Evolutionary conservation across 2,888 invertebrate species (phyloP), one percentile per base, ranked within the genome.

Genomic region (Terebella lapidaria): DNA sequence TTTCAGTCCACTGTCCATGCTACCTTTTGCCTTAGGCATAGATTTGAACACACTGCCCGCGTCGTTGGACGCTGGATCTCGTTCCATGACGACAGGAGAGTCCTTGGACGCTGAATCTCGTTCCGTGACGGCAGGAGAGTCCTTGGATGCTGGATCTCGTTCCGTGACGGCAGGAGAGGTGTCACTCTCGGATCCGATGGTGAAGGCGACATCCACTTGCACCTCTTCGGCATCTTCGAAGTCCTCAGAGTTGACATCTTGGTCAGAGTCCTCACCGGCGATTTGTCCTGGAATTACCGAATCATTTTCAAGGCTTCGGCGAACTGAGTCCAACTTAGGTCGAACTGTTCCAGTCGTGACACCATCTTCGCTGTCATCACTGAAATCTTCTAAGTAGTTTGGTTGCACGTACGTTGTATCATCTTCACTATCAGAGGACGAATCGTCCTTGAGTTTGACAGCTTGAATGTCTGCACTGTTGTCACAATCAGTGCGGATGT

Each of bases 381-480:
- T 26, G 27, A 25, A 10, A 2, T 35, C 30, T 1, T 46, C 35
- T 5, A 56, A 5, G 24, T 60, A 60, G 30, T 60, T 60, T 15
- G 60, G 60, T 22, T 30, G 15, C n/a, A 57, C 60, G 22, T 24
- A 49, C 49, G 49, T 10, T n/a, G 49, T n/a, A 24, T 49, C 49
- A 22, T 49, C 49, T 5, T 49, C 49, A 22, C 49, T 49, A 24
- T 49, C 49, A 35, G 10, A 10, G 10, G 42, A 35, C 42, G 10
- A 10, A 35, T 35, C n/a, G 42, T 35, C 42, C 42, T 15, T 35
- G 10, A 10, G 42, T n/a, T n/a, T n/a, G n/a, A 35, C 42, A 35
- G 10, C 42, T 15, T n/a, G n/a, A 35, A n/a, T n/a, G n/a, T 35
- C 42, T 10, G 10, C n/a, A n/a, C n/a, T 35, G 10, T 35, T n/a